Conservation (phyloP, 2,888 invertebrate genomes). For the Ophion costatus region DNA sequence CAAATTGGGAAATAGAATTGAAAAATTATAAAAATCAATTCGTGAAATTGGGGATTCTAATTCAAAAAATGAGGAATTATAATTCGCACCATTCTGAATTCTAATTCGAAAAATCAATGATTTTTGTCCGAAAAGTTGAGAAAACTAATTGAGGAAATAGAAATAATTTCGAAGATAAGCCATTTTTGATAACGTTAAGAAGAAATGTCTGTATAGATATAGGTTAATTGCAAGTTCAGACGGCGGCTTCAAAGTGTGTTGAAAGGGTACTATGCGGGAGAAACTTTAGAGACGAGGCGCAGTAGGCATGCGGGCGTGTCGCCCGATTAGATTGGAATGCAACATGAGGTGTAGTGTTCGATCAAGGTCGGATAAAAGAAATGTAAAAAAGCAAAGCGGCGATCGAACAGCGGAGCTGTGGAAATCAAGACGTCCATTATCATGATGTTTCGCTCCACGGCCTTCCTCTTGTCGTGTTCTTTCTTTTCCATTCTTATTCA, state of each 20-base stretch:
- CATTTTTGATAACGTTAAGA: too few relatives aligned
- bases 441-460: conserved; percentile 16
- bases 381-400: conserved; percentile 36
- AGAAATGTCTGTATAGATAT: too few relatives aligned
- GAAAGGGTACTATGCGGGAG: conserved; percentile 22
- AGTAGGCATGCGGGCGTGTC: conserved; percentile 73
- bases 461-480: conserved; percentile 13
- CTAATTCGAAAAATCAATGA: too few relatives aligned
- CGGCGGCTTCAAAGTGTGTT: neutral
- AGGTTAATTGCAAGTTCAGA: too few relatives aligned
- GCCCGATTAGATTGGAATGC: conserved; percentile 79
- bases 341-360: conserved; percentile 73
- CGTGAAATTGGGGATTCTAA: too few relatives aligned
- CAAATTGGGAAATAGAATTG: too few relatives aligned
- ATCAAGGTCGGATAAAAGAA: conserved; percentile 76
- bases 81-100: too few relatives aligned
- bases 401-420: conserved; percentile 30
- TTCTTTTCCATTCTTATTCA: conserved; percentile 8
- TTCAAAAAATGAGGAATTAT: too few relatives aligned
- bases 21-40: too few relatives aligned
- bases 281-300: conserved; percentile 44
- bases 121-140: too few relatives aligned
- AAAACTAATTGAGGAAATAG: too few relatives aligned
- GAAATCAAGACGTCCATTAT: conserved; percentile 39
- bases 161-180: too few relatives aligned